These are phyloP conservation scores for Charaxes varanes DNA, from an alignment of 1,140 invertebrate genomes.

Conservation along the genomic window DNA sequence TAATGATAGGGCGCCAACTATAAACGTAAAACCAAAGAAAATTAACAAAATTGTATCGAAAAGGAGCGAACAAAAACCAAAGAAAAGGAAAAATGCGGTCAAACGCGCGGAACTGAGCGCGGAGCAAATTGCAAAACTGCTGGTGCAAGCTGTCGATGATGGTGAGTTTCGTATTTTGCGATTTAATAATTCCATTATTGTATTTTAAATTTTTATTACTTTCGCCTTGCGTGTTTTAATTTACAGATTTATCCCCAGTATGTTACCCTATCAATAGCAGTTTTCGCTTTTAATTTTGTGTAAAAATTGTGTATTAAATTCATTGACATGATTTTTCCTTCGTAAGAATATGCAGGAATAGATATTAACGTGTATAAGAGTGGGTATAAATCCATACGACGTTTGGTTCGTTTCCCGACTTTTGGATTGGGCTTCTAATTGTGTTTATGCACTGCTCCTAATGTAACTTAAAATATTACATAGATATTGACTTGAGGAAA, in stretches of 20 bases:
- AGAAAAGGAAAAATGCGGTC: conserved; percentile 21
- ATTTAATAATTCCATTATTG: conserved; percentile 5
- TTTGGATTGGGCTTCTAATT: too few species aligned
- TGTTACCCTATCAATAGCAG: background rate
- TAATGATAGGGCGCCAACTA: conserved; percentile 7
- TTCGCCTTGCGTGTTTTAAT: background rate
- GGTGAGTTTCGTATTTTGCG: conserved; percentile 17
- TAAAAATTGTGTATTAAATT: background rate
- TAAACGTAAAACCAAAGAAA: conserved; percentile 31
- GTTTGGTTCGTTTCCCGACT: too few species aligned
- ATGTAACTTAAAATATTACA: too few species aligned
- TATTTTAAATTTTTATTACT: conserved; percentile 1
- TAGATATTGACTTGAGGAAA: too few species aligned
- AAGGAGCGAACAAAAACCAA: conserved; percentile 11
- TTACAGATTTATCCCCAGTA: background rate
- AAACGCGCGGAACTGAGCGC: conserved; percentile 36
- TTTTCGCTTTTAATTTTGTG: background rate
- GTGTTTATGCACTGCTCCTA: too few species aligned
- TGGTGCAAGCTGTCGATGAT: conserved; percentile 39
- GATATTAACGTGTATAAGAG: too few species aligned
- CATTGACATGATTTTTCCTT: too few species aligned
- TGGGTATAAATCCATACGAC: too few species aligned
- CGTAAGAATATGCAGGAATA: too few species aligned
- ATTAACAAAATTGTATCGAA: conserved; percentile 17
- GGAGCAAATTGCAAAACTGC: conserved; percentile 41